phyloP scores from a whole-genome alignment of 2,888 invertebrate genomes.

The Drosophila barbarae region DNA sequence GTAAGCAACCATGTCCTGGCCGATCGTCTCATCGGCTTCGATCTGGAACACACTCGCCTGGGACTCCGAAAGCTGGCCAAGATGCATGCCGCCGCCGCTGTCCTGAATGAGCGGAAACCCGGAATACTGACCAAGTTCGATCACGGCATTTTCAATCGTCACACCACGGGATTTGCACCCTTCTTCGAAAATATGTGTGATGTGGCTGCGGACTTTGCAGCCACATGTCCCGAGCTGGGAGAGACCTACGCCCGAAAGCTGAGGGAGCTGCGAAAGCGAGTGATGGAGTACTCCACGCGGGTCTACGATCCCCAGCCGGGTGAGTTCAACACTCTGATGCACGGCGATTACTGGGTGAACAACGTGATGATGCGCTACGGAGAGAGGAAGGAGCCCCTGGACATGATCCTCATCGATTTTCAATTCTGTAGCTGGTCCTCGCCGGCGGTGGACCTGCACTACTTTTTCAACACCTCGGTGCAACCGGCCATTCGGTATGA shows the following conservation, averaged over 20 bases:
- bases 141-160: constrained; percentile 75
- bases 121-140: constrained; percentile 62
- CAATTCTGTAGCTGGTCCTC: constrained; percentile 77
- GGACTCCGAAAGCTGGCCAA: constrained; percentile 79
- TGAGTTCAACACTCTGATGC: constrained; percentile 68
- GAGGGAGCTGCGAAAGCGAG: constrained; percentile 52
- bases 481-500: constrained; percentile 63
- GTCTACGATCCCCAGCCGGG: constrained; percentile 59
- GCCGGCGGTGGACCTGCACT: constrained; percentile 76
- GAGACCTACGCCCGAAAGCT: constrained; percentile 70
- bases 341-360: constrained; percentile 78
- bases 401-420: constrained; percentile 76
- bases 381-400: constrained; percentile 38
- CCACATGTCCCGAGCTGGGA: constrained; percentile 64
- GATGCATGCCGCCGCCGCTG: constrained; percentile 81
- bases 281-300: constrained; percentile 71
- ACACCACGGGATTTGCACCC: constrained; percentile 63
- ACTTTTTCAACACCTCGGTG: constrained; percentile 75
- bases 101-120: constrained; percentile 77
- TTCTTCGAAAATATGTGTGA: constrained; percentile 64
- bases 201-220: constrained; percentile 67
- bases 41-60: constrained; percentile 77
- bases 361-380: constrained; percentile 74
- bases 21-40: constrained; percentile 75
- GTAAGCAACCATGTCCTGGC: constrained; percentile 56